phyloP scores from a whole-genome alignment of 1,140 invertebrate genomes.

The Paracyclopina nana region DNA sequence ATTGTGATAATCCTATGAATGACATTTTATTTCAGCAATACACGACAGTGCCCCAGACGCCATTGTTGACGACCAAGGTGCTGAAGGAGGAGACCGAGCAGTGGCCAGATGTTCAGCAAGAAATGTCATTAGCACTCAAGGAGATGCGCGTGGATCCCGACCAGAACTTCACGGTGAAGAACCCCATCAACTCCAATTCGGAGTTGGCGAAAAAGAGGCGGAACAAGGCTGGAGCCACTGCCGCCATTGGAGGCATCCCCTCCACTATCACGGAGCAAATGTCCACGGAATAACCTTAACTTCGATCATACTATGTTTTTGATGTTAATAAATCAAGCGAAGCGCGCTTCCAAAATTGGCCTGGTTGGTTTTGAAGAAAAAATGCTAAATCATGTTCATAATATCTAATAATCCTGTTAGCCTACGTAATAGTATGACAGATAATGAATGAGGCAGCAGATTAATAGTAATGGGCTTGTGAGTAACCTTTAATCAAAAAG shows the following conservation, averaged over 20 bases:
- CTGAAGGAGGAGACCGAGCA: conserved; percentile 69
- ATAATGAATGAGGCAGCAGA: too few relatives aligned
- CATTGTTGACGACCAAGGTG: conserved; percentile 65
- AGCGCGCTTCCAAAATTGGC: too few relatives aligned
- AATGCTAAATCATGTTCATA: too few relatives aligned
- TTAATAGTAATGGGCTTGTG: too few relatives aligned
- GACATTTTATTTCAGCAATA: conserved; percentile 39
- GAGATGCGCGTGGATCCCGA: conserved; percentile 64
- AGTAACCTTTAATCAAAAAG: too few relatives aligned
- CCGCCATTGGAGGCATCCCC: neutral
- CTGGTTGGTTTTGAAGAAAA: too few relatives aligned
- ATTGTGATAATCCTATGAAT: conserved; percentile 10
- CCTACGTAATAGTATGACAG: too few relatives aligned
- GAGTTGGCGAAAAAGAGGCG: conserved; percentile 47
- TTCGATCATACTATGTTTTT: too few relatives aligned
- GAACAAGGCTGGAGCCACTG: neutral
- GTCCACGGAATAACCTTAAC: conserved; percentile 10
- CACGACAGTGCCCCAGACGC: conserved; percentile 74
- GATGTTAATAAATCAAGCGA: too few relatives aligned
- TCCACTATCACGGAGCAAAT: conserved; percentile 9
- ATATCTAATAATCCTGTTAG: too few relatives aligned
- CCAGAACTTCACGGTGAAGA: conserved; percentile 62
- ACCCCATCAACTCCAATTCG: conserved; percentile 76
- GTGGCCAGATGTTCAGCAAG: conserved; percentile 93
- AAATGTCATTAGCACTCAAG: conserved; percentile 87